A percentile compares a stretch with the other conserved stretches of the same genome.
phyloP scores from a whole-genome alignment of 2,888 invertebrate genomes.

The Parthenolecanium corni region DNA sequence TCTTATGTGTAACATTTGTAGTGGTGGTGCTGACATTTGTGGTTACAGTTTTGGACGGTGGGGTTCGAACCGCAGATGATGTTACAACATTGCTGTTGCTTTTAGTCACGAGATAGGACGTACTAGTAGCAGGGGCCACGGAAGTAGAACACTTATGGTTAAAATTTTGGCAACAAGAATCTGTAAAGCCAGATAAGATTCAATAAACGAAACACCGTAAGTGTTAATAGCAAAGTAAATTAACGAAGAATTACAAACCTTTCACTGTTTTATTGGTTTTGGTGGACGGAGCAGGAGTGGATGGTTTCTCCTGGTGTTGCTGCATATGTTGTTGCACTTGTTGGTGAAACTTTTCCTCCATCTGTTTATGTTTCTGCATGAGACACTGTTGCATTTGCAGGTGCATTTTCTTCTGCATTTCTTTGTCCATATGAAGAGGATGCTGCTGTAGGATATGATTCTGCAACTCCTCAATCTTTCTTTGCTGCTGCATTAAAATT shows the following conservation, averaged over 20 bases:
- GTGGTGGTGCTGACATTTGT: not conserved
- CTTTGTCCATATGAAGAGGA: constrained; percentile 17
- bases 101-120: too few species aligned
- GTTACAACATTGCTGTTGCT: too few species aligned
- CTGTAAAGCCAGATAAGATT: too few species aligned
- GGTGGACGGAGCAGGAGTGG: not conserved
- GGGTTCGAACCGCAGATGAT: too few species aligned
- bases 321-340: constrained; percentile 25
- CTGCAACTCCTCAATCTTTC: constrained; percentile 20
- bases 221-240: too few species aligned
- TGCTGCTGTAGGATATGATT: constrained; percentile 14
- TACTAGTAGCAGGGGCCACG: too few species aligned
- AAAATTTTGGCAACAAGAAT: too few species aligned
- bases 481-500: constrained; percentile 9
- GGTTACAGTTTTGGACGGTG: not conserved
- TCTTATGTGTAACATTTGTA: constrained; percentile 6
- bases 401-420: constrained; percentile 19
- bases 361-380: constrained; percentile 14
- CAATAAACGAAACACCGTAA: too few species aligned
- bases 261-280: not conserved
- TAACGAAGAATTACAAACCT: too few species aligned
- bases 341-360: constrained; percentile 28
- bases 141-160: too few species aligned
- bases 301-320: constrained; percentile 13
- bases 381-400: constrained; percentile 11